These are phyloP conservation scores for Aurelia sp. DNA, from an alignment of 30 jellyfish, hydroid and myxozoan genomes.

Conservation along the genomic window DNA sequence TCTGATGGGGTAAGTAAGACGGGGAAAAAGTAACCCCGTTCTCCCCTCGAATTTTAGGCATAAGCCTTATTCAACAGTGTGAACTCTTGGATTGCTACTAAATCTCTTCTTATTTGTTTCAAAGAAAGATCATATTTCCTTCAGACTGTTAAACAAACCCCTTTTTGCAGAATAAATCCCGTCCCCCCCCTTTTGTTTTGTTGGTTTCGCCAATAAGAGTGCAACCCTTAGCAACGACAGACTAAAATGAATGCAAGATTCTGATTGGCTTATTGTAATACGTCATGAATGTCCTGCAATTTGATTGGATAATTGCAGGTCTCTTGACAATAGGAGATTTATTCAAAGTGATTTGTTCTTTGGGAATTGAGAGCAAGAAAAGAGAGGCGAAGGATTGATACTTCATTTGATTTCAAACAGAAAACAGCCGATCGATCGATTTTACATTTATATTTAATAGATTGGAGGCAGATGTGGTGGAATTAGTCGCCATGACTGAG, in stretches of 20 bases:
- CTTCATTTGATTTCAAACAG: neutral
- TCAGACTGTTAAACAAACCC: too few species aligned
- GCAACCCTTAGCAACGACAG: slow-evolving; percentile 42
- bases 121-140: too few species aligned
- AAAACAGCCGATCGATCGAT: neutral
- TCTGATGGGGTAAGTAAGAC: too few species aligned
- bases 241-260: slow-evolving; percentile 41
- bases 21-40: too few species aligned
- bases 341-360: slow-evolving; percentile 61
- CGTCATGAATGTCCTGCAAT: slow-evolving; percentile 28
- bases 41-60: too few species aligned
- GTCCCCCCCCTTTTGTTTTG: too few species aligned
- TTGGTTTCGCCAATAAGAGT: too few species aligned
- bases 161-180: too few species aligned
- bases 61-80: too few species aligned
- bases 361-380: slow-evolving; percentile 29
- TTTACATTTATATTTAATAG: neutral
- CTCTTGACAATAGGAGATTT: slow-evolving; percentile 30
- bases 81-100: too few species aligned
- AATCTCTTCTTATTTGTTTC: too few species aligned
- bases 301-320: slow-evolving; percentile 42
- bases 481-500: slow-evolving; percentile 66
- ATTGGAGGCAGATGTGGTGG: slow-evolving; percentile 46
- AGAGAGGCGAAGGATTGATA: neutral
- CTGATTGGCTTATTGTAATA: slow-evolving; percentile 45